These are phyloP conservation scores for Eulemur rubriventer DNA, from an alignment of 2,797 vertebrate genomes.

Conservation along the genomic window DNA sequence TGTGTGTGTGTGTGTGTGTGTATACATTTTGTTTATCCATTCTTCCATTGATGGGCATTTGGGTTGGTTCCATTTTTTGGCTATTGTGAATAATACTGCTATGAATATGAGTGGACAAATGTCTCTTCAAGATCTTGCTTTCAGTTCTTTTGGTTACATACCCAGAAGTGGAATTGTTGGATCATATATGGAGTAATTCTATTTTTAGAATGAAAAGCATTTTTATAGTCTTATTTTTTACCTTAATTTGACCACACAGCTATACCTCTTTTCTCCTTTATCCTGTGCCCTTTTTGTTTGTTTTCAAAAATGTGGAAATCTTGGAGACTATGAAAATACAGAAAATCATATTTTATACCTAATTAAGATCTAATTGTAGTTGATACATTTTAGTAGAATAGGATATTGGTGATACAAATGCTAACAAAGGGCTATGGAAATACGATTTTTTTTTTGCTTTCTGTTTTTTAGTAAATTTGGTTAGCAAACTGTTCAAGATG, in stretches of 20 bases:
- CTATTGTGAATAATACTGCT: not conserved
- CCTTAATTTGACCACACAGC: not conserved
- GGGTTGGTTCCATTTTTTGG: not conserved
- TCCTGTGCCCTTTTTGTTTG: not conserved
- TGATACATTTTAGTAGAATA: constrained; percentile 37
- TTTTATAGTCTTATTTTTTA: not conserved
- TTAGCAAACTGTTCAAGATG: not conserved
- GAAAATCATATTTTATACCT: constrained; percentile 18
- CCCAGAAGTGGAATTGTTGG: not conserved
- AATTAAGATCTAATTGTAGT: not conserved
- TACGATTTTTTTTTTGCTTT: not conserved
- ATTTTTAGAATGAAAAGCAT: not conserved
- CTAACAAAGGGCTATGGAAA: not conserved
- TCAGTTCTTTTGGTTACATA: not conserved
- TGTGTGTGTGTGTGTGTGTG: not conserved
- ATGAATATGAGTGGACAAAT: not conserved
- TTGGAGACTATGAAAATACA: not conserved
- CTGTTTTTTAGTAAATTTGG: not conserved
- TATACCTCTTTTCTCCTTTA: not conserved
- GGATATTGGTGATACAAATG: not conserved
- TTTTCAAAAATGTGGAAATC: not conserved
- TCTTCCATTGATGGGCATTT: not conserved
- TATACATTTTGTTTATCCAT: not conserved
- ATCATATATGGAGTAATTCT: not conserved
- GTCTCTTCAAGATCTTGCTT: not conserved